These are phyloP conservation scores for Heterotilapia buettikoferi DNA, from an alignment of 2,113 vertebrate species.

Conservation along the genomic window DNA sequence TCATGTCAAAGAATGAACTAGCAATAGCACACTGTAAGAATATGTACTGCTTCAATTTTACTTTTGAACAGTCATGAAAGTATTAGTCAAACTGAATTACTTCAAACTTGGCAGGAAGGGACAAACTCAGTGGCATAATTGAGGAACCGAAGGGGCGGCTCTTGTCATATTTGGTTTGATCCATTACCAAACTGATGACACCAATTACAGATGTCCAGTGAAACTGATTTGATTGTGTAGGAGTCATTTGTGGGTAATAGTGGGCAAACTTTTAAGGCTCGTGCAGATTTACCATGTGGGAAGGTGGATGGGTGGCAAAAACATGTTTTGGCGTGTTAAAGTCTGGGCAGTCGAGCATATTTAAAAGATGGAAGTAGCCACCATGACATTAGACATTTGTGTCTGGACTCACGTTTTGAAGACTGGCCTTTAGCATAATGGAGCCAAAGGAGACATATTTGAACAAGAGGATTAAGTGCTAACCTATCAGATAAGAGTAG, in stretches of 20 bases:
- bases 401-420: background rate
- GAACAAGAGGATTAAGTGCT: background rate
- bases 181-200: background rate
- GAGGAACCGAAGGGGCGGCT: background rate
- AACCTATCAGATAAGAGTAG: background rate
- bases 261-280: background rate
- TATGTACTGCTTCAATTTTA: background rate
- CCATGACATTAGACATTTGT: background rate
- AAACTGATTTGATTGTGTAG: background rate
- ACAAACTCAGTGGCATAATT: background rate
- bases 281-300: background rate
- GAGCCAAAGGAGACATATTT: background rate
- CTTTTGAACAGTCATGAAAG: background rate
- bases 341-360: background rate
- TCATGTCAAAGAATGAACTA: background rate
- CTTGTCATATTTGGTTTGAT: background rate
- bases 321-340: background rate
- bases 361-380: background rate
- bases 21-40: background rate
- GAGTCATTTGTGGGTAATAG: background rate
- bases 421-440: background rate
- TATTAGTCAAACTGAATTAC: background rate
- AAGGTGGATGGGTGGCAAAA: background rate
- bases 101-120: background rate
- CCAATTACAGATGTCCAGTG: background rate